Evolutionary conservation across 2,113 vertebrate genomes (phyloP).

Genomic region (Otolemur garnettii): DNA sequence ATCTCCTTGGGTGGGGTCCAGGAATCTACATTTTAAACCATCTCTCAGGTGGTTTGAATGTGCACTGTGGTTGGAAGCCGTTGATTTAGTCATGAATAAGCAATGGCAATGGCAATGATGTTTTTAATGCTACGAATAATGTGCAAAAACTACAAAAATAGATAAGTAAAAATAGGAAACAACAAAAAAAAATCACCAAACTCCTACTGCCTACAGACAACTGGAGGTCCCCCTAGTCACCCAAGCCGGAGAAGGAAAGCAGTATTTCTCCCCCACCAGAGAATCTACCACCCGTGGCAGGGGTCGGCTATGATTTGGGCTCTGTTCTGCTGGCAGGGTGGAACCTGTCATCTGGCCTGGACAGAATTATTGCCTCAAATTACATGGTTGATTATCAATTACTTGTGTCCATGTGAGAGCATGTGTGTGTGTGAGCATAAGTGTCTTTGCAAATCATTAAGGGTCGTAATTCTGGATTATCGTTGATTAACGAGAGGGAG

Average conservation of each 20-base stretch:
- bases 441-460: slow-evolving; percentile 84
- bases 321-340: slow-evolving; percentile 54
- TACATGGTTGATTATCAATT: slow-evolving; percentile 85
- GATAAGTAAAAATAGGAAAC: background rate
- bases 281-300: background rate
- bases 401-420: slow-evolving; percentile 79
- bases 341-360: slow-evolving; percentile 71
- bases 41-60: background rate
- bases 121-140: background rate
- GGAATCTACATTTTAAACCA: background rate
- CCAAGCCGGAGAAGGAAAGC: background rate
- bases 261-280: background rate
- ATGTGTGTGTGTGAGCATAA: slow-evolving; percentile 80
- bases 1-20: background rate
- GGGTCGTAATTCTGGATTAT: slow-evolving; percentile 84
- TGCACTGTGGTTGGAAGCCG: background rate
- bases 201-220: background rate
- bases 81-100: background rate
- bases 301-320: background rate
- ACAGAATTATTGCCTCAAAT: slow-evolving; percentile 85
- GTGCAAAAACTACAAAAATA: background rate
- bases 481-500: slow-evolving; percentile 84
- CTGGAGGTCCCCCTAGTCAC: background rate
- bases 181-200: background rate
- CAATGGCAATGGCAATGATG: background rate